A percentile compares a stretch with the other conserved stretches of the same genome.
Evolutionary conservation across 2,113 vertebrate species (phyloP).

Genomic region (Bos javanicus): DNA sequence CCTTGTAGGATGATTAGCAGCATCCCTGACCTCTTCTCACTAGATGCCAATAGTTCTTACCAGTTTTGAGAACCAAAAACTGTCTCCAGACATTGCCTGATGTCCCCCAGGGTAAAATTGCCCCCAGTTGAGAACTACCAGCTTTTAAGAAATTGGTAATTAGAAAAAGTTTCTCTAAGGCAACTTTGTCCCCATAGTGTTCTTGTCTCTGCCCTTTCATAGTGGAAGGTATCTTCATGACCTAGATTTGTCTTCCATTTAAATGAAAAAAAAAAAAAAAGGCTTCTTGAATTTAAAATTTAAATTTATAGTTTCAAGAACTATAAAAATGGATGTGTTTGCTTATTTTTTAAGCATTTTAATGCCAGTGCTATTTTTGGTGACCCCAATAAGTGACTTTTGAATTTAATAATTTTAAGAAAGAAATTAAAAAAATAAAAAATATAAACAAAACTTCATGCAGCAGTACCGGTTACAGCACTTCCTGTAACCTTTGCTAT

Average conservation of each 20-base stretch:
- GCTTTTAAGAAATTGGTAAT: constrained; percentile 8
- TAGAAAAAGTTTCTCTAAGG: background rate
- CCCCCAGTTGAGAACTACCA: background rate
- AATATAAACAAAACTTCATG: background rate
- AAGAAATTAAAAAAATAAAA: constrained; percentile 5
- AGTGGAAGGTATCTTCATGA: background rate
- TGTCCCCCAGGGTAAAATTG: background rate
- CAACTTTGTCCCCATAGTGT: background rate
- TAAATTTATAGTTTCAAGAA: background rate
- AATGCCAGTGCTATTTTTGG: background rate
- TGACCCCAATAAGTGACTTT: background rate
- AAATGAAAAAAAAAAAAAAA: background rate
- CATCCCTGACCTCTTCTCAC: background rate
- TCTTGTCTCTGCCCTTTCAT: background rate
- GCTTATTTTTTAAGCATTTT: constrained; percentile 1
- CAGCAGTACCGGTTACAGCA: background rate
- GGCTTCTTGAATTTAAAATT: background rate
- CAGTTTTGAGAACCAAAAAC: background rate
- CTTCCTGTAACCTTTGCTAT: background rate
- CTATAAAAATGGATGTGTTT: background rate
- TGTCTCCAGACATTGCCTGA: background rate
- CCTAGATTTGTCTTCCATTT: background rate
- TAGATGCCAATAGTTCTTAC: background rate
- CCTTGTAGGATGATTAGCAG: background rate
- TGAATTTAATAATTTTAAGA: background rate